Percentiles rank a stretch among this genome's conserved stretches.
These are phyloP conservation scores for Hirtodrosophila duncani DNA, from an alignment of 2,888 invertebrate genomes.

Conservation along the genomic window DNA sequence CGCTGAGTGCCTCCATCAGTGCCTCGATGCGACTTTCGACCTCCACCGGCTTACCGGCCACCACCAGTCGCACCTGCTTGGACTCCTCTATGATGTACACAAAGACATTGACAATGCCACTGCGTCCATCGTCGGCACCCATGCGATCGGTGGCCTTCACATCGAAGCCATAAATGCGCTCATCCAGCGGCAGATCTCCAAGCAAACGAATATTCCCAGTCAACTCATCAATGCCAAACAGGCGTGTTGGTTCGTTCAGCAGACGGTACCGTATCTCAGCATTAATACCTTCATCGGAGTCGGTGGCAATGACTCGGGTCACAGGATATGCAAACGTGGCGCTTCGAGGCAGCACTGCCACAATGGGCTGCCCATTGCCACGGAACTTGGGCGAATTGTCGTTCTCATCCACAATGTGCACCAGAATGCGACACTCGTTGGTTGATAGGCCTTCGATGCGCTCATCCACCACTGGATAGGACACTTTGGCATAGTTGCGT, in stretches of 20 bases:
- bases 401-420: constrained; percentile 88
- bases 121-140: constrained; percentile 89
- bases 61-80: constrained; percentile 88
- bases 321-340: constrained; percentile 91
- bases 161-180: constrained; percentile 90
- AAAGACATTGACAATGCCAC: constrained; percentile 91
- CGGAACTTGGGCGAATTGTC: constrained; percentile 90
- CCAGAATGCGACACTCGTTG: constrained; percentile 89
- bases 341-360: constrained; percentile 89
- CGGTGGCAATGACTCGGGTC: constrained; percentile 86
- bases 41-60: constrained; percentile 87
- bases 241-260: constrained; percentile 85
- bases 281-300: constrained; percentile 87
- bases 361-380: constrained; percentile 86
- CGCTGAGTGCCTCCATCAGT: constrained; percentile 84
- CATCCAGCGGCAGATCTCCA: constrained; percentile 83
- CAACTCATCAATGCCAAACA: constrained; percentile 88
- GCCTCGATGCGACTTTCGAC: constrained; percentile 85
- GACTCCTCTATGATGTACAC: constrained; percentile 90
- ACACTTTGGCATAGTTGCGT: constrained; percentile 85
- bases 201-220: constrained; percentile 87
- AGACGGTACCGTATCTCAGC: constrained; percentile 89
- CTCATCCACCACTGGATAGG: constrained; percentile 87
- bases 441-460: constrained; percentile 84
- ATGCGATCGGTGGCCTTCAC: constrained; percentile 90